Base-by-base conservation (phyloP, 1,140 invertebrate species). In the Drosophila santomea region DNA sequence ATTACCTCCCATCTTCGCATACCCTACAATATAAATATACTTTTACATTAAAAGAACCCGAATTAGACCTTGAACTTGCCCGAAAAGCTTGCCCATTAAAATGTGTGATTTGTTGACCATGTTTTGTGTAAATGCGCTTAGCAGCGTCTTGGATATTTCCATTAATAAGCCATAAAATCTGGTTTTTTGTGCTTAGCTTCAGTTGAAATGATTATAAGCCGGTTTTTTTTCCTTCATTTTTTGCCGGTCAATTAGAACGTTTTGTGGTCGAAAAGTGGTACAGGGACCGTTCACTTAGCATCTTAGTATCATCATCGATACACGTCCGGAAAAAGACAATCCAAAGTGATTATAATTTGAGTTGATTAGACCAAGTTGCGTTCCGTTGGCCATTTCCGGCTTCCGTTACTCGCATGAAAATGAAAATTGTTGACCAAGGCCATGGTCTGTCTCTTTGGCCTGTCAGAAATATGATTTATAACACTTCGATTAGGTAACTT, bases 351-450 rank as follows among this genome's bases (percentile, higher is more conserved):
- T 66, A 36, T 28, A 69, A 52, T 71, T 68, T 36, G 47, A 59
- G 76, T 78, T 61, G 63, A 67, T 85, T 85, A 76, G 66, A 72
- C 64, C 48, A 58, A 60, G 8, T 50, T 56, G 15, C 15, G 54
- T 50, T 56, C 20, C 15, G 54, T 41, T 57, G 60, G 15, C 41
- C 38, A 38, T 35, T 86, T 85, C 81, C 78, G 81, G 77, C 77
- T 85, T 85, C 82, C 78, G 82, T 72, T 63, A 14, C 8, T 51
- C 50, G 48, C 78, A 61, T 81, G 82, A 81, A 86, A 85, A 61
- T 81, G 82, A 81, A 86, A 85, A 85, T 81, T 86, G 58, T 54
- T 71, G 17, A 23, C 36, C 60, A 82, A 78, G 82, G 82, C 43
- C 44, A 20, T 39, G 43, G 10, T 47, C 36, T 38, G 10, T 43